Evolutionary conservation across 1,140 invertebrate genomes (phyloP).

Genomic region (Pseudomyrmex pallidus): DNA sequence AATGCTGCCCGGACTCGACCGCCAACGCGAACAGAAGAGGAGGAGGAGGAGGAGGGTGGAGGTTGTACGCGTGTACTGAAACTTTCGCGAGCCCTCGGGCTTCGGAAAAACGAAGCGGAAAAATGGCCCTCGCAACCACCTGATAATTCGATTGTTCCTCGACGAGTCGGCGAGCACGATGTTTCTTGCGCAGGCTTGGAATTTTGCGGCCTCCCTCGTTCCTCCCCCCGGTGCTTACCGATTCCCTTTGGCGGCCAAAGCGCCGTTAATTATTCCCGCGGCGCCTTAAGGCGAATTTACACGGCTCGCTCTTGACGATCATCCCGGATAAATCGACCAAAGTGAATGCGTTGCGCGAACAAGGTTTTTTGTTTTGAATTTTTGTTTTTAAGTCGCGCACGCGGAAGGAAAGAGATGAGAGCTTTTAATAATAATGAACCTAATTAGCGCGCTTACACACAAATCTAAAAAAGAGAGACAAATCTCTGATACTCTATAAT

Average conservation of each 20-base stretch:
- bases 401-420: no score
- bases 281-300: slow-evolving; percentile 57
- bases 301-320: slow-evolving; percentile 51
- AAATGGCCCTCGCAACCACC: slow-evolving; percentile 68
- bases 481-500: neutral
- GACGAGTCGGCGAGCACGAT: slow-evolving; percentile 4
- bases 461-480: neutral
- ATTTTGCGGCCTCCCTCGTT: neutral
- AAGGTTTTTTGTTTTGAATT: slow-evolving; percentile 43
- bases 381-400: neutral
- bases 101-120: slow-evolving; percentile 65
- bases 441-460: no score
- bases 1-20: neutral
- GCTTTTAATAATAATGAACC: no score
- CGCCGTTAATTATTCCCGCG: slow-evolving; percentile 64
- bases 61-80: slow-evolving; percentile 54
- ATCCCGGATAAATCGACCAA: slow-evolving; percentile 47
- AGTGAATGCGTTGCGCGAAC: slow-evolving; percentile 42
- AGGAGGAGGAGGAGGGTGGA: no score
- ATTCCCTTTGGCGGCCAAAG: slow-evolving; percentile 63
- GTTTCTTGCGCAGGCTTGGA: slow-evolving; percentile 47
- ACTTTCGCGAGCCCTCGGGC: slow-evolving; percentile 64
- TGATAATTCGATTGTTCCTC: slow-evolving; percentile 71
- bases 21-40: neutral
- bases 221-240: slow-evolving; percentile 37